These are phyloP conservation scores for Galemys pyrenaicus DNA, from an alignment of 2,113 vertebrate species.

Conservation along the genomic window DNA sequence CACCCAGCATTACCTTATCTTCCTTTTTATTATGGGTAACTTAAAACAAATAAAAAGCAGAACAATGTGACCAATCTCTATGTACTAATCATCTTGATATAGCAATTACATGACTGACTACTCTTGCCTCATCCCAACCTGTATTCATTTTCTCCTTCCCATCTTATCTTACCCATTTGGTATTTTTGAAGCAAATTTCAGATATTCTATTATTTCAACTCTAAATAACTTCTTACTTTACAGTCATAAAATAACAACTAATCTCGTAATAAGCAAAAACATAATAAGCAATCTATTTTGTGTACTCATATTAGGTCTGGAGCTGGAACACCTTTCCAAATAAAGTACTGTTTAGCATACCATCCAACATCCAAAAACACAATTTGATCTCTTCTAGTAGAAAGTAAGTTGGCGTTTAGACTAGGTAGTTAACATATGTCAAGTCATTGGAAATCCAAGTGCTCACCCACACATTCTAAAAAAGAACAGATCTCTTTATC, in stretches of 20 bases:
- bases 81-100: background rate
- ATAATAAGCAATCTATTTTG: slow-evolving; percentile 26
- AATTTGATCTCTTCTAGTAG: background rate
- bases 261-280: background rate
- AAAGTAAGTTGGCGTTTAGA: slow-evolving; percentile 5
- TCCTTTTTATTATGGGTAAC: slow-evolving; percentile 38
- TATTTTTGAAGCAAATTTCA: slow-evolving; percentile 32
- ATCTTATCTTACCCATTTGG: background rate
- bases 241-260: slow-evolving; percentile 34
- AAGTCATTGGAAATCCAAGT: slow-evolving; percentile 12
- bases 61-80: background rate
- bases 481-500: background rate
- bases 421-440: background rate
- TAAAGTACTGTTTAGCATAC: slow-evolving; percentile 15
- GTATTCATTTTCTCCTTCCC: background rate
- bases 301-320: background rate
- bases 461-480: background rate
- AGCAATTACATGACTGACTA: background rate
- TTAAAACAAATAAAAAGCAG: background rate
- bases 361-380: slow-evolving; percentile 18
- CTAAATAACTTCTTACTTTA: slow-evolving; percentile 6
- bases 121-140: background rate
- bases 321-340: slow-evolving; percentile 12
- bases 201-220: slow-evolving; percentile 28
- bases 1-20: slow-evolving; percentile 10